A percentile compares a stretch with the other conserved stretches of the same genome.
Evolutionary conservation across 1,140 invertebrate species (phyloP).

Genomic region (Leptopilina boulardi): DNA sequence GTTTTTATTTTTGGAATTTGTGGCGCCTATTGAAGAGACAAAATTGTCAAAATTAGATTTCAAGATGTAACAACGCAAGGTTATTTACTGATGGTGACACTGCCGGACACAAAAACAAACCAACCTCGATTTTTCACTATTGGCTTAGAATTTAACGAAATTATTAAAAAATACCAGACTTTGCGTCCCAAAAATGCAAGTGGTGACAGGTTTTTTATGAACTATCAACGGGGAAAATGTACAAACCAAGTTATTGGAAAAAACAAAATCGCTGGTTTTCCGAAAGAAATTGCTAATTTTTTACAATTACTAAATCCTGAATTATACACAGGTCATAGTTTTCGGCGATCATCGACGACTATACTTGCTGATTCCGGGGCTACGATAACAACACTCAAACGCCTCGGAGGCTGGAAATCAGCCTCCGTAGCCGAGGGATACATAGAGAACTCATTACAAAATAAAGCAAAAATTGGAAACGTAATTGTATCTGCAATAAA

Average conservation of each 20-base stretch:
- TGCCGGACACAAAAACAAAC: background rate
- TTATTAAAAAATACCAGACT: slow-evolving; percentile 23
- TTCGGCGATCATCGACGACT: background rate
- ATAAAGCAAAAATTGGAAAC: background rate
- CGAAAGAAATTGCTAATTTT: background rate
- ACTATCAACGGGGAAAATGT: slow-evolving; percentile 8
- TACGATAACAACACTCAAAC: background rate
- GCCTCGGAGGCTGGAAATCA: slow-evolving; percentile 19
- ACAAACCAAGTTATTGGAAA: slow-evolving; percentile 31
- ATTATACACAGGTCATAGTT: background rate
- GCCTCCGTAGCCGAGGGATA: background rate
- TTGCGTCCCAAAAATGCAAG: background rate
- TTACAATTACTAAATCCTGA: background rate
- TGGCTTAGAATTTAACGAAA: background rate
- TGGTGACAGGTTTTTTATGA: background rate
- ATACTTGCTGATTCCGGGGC: background rate
- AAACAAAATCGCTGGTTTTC: background rate
- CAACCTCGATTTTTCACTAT: slow-evolving; percentile 3
- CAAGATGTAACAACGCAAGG: background rate
- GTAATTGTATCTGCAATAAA: slow-evolving; percentile 1
- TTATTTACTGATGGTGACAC: background rate
- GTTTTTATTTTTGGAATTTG: background rate
- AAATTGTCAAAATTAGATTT: background rate
- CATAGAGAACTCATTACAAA: background rate
- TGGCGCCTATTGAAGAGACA: background rate